phyloP scores from a whole-genome alignment of 2,888 invertebrate species.

The Alviniconcha strummeri region DNA sequence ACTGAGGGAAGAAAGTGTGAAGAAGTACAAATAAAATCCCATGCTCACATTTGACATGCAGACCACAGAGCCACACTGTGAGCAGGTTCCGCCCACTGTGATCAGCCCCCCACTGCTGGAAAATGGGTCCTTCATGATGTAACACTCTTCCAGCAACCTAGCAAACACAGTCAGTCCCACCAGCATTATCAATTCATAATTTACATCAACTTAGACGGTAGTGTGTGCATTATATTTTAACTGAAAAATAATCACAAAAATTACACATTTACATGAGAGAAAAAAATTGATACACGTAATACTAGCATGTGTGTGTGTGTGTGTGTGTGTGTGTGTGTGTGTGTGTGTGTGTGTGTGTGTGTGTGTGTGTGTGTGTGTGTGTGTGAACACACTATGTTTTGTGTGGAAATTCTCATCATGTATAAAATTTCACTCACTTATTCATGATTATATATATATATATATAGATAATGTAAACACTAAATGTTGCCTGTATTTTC shows the following conservation, averaged over 20 bases:
- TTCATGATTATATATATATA: no score
- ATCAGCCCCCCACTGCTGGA: constrained; percentile 81
- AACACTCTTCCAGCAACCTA: constrained; percentile 82
- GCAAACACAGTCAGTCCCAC: background rate
- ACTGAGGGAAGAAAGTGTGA: no score
- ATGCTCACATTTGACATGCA: constrained; percentile 75
- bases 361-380: background rate
- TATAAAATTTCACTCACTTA: no score
- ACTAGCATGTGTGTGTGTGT: background rate
- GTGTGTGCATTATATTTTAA: background rate
- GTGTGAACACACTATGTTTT: background rate
- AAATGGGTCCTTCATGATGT: constrained; percentile 90
- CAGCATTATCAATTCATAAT: background rate
- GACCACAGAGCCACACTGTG: constrained; percentile 80
- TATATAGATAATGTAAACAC: no score
- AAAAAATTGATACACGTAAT: background rate
- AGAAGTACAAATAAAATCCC: no score
- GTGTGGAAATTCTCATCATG: no score
- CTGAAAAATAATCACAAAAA: background rate
- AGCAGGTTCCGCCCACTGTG: constrained; percentile 86
- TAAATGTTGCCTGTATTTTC: no score
- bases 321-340: constrained; percentile 10
- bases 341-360: constrained; percentile 26
- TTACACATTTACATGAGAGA: background rate
- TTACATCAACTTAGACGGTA: background rate